phyloP scores from a whole-genome alignment of 2,797 vertebrate genomes.

The Petrocephalus sullivani region DNA sequence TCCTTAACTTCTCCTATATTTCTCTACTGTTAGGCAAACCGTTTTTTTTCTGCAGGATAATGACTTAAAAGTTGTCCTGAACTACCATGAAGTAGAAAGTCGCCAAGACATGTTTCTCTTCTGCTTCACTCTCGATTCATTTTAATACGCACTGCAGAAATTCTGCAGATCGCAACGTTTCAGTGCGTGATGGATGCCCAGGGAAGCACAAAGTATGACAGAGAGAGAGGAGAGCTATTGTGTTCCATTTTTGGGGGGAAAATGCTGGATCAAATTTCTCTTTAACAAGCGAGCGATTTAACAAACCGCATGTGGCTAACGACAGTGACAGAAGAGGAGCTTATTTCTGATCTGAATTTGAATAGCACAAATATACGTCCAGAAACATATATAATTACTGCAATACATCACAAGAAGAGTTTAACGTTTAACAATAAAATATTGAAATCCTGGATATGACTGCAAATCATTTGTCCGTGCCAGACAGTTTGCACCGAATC shows the following conservation, averaged over 20 bases:
- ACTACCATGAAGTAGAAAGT: background rate
- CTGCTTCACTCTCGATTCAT: background rate
- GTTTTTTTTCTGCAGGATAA: conserved; percentile 4
- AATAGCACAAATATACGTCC: conserved; percentile 6
- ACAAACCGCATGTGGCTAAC: conserved; percentile 3
- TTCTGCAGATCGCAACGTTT: background rate
- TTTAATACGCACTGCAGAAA: conserved; percentile 7
- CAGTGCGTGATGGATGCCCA: background rate
- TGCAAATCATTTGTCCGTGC: background rate
- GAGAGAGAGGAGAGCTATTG: background rate
- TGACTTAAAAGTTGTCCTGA: background rate
- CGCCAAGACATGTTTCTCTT: background rate
- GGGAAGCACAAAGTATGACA: background rate
- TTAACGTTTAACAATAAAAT: background rate
- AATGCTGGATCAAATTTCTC: conserved; percentile 21
- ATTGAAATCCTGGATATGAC: conserved; percentile 7
- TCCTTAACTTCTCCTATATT: background rate
- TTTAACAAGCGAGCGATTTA: conserved; percentile 23
- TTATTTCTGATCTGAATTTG: conserved; percentile 17
- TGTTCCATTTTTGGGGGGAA: conserved; percentile 13
- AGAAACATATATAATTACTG: conserved; percentile 12
- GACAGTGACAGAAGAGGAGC: conserved; percentile 8
- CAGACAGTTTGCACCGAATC: background rate
- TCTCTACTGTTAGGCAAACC: background rate
- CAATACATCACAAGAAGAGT: background rate